Percentiles rank a stretch among this genome's conserved stretches.
Conservation (phyloP, 1,140 invertebrate genomes). For the Drosophila sproati region DNA sequence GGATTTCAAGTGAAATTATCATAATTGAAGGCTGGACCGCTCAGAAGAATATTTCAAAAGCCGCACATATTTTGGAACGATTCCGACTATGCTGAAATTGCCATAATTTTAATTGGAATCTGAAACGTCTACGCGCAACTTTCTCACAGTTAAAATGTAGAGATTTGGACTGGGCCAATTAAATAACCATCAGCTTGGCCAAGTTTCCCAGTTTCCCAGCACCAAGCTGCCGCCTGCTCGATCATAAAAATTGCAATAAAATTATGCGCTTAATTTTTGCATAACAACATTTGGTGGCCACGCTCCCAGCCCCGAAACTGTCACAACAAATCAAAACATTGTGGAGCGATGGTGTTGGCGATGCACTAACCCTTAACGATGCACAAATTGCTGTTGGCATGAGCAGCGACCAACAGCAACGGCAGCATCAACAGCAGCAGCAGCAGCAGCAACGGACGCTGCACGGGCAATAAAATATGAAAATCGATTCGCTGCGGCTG, state of each 20-base stretch:
- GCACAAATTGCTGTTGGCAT: slow-evolving; percentile 62
- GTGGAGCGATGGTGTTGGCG: slow-evolving; percentile 15
- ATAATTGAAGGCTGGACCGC: slow-evolving; percentile 59
- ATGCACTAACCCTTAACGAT: slow-evolving; percentile 71
- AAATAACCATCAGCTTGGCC: slow-evolving; percentile 66
- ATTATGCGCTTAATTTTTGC: slow-evolving; percentile 84
- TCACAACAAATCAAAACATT: slow-evolving; percentile 82
- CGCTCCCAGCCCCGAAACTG: slow-evolving; percentile 47
- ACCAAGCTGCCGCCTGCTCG: slow-evolving; percentile 20
- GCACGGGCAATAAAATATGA: slow-evolving; percentile 71
- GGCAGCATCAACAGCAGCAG: slow-evolving; percentile 8
- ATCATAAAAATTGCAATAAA: slow-evolving; percentile 84
- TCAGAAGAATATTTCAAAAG: slow-evolving; percentile 9
- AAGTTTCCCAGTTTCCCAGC: slow-evolving; percentile 27
- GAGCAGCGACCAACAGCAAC: slow-evolving; percentile 15
- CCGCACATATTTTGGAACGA: slow-evolving; percentile 29
- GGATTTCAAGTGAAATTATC: slow-evolving; percentile 71
- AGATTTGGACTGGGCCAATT: slow-evolving; percentile 48
- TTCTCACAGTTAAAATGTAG: slow-evolving; percentile 48
- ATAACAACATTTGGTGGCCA: slow-evolving; percentile 77
- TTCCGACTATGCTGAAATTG: slow-evolving; percentile 31
- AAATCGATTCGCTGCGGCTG: slow-evolving; percentile 74
- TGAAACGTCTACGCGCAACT: slow-evolving; percentile 20
- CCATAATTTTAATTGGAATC: slow-evolving; percentile 58
- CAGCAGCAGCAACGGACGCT: slow-evolving; percentile 26